These are phyloP conservation scores for Sapajus apella DNA, from an alignment of 2,113 vertebrate genomes.

Conservation along the genomic window DNA sequence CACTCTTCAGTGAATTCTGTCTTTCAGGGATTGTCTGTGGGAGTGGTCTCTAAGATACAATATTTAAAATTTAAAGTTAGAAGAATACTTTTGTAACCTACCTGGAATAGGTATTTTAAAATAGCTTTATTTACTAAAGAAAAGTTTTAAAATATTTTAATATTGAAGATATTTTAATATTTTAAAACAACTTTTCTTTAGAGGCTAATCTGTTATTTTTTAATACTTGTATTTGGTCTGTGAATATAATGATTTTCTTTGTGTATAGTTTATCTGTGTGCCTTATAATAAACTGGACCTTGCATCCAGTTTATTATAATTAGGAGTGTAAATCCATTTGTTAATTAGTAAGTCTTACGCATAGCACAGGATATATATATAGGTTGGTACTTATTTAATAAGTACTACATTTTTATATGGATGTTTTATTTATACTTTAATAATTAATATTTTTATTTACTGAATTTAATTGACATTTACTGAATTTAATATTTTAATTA, in stretches of 20 bases:
- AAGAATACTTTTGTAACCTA: conserved; percentile 11
- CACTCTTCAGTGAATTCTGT: not conserved
- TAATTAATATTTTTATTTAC: not conserved
- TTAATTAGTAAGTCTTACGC: not conserved
- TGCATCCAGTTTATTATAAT: conserved; percentile 22
- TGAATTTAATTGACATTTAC: not conserved
- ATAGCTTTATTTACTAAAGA: not conserved
- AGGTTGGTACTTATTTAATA: conserved; percentile 12
- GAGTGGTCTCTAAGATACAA: not conserved
- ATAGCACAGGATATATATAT: not conserved
- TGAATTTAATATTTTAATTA: conserved; percentile 17
- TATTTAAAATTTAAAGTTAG: conserved; percentile 62
- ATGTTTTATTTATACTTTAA: not conserved
- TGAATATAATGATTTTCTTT: conserved; percentile 37
- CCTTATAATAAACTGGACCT: not conserved
- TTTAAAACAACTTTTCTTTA: conserved; percentile 28
- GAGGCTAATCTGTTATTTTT: conserved; percentile 31
- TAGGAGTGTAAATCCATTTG: not conserved
- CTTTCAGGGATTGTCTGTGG: not conserved
- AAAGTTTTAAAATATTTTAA: too few relatives aligned
- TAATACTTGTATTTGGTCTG: conserved; percentile 19
- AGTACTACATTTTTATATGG: not conserved
- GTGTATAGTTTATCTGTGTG: not conserved
- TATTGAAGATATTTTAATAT: not conserved
- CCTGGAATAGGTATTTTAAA: conserved; percentile 18